phyloP scores from a whole-genome alignment of 1,140 invertebrate genomes.

The Pararge aegeria region DNA sequence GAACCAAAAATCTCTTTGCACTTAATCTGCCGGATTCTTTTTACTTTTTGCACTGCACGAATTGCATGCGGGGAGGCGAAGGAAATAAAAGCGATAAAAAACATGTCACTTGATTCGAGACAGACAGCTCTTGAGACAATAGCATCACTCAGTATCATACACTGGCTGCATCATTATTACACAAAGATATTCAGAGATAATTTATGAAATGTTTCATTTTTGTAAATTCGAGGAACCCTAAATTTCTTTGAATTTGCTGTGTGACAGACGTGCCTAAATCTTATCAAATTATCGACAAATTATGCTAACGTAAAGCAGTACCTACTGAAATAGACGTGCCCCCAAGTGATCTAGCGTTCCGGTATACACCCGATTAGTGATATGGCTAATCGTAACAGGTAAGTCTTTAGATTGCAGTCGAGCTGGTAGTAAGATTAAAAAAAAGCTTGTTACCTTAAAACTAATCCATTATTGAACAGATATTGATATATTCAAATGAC shows the following conservation, averaged over 20 bases:
- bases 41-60: conserved; percentile 8
- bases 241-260: not conserved
- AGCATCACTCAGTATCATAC: conserved; percentile 54
- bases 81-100: conserved; percentile 61
- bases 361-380: too few relatives aligned
- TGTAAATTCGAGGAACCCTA: not conserved
- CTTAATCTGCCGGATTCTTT: conserved; percentile 2
- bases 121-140: conserved; percentile 67
- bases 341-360: too few relatives aligned
- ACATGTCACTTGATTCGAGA: conserved; percentile 60
- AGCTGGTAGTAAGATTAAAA: too few relatives aligned
- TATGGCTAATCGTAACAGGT: too few relatives aligned
- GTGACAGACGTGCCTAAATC: too few relatives aligned
- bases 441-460: too few relatives aligned
- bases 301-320: too few relatives aligned
- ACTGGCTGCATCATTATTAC: conserved; percentile 18
- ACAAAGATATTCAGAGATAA: conserved; percentile 7
- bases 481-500: too few relatives aligned
- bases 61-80: conserved; percentile 30
- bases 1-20: conserved; percentile 12
- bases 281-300: too few relatives aligned
- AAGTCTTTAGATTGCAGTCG: too few relatives aligned
- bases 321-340: too few relatives aligned
- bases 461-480: too few relatives aligned
- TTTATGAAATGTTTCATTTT: not conserved